phyloP scores from a whole-genome alignment of 2,888 invertebrate species.

The Ceraclea dissimilis region DNA sequence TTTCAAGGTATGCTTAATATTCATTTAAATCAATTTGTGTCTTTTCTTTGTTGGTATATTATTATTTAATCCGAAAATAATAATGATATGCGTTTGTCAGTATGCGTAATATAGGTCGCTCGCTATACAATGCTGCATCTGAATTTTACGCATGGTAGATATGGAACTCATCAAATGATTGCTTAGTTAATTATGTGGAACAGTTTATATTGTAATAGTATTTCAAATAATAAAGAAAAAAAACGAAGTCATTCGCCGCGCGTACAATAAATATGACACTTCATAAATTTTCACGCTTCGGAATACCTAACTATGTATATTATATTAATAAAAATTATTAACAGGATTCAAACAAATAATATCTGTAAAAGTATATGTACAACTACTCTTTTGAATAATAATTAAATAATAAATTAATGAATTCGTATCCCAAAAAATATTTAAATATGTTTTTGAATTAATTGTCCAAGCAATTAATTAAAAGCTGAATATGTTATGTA shows the following conservation, averaged over 20 bases:
- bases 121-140: constrained; percentile 8
- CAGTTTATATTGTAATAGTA: constrained; percentile 1
- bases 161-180: constrained; percentile 4
- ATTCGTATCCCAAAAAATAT: neutral
- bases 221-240: neutral
- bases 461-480: constrained; percentile 9
- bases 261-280: constrained; percentile 7
- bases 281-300: constrained; percentile 15
- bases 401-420: neutral
- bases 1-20: too few species aligned
- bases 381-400: neutral
- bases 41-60: too few species aligned
- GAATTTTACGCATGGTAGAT: constrained; percentile 12
- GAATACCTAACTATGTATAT: too few species aligned
- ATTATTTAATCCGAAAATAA: too few species aligned
- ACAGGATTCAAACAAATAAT: neutral
- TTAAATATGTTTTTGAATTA: constrained; percentile 5
- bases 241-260: neutral
- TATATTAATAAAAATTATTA: too few species aligned
- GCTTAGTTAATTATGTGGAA: constrained; percentile 14
- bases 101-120: neutral
- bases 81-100: too few species aligned
- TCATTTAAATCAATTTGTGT: too few species aligned
- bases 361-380: neutral
- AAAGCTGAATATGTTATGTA: constrained; percentile 5